A percentile compares a stretch with the other conserved stretches of the same genome.
phyloP scores from a whole-genome alignment of 2,113 vertebrate species.

The Dasyornis broadbenti region DNA sequence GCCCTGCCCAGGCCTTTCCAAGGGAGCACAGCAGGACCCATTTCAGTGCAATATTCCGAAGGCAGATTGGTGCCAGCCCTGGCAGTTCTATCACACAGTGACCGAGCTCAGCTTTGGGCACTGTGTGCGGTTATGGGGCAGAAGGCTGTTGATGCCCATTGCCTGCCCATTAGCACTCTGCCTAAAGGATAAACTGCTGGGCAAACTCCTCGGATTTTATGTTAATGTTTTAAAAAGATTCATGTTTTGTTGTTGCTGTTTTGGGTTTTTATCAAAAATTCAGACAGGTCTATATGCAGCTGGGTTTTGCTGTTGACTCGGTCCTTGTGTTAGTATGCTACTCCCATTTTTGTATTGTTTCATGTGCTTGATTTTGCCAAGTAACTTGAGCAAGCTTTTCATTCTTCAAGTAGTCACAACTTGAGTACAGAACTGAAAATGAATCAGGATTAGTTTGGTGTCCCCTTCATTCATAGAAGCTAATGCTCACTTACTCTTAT shows the following conservation, averaged over 20 bases:
- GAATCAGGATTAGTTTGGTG: not conserved
- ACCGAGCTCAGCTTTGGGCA: not conserved
- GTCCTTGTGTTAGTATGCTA: not conserved
- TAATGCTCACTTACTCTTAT: not conserved
- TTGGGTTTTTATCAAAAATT: not conserved
- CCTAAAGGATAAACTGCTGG: not conserved
- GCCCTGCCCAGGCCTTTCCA: rapidly evolving
- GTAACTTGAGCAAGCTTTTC: not conserved
- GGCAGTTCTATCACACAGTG: not conserved
- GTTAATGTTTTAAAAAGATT: not conserved
- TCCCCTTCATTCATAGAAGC: not conserved
- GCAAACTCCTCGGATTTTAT: not conserved
- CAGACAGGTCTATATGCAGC: not conserved
- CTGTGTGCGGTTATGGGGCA: rapidly evolving
- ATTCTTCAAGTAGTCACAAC: not conserved
- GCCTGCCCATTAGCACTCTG: not conserved
- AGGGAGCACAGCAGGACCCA: not conserved
- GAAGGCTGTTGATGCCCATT: not conserved
- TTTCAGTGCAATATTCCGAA: not conserved
- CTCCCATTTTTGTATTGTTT: not conserved
- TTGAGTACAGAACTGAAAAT: not conserved
- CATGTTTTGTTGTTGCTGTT: not conserved
- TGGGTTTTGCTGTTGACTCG: not conserved
- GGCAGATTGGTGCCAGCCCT: not conserved
- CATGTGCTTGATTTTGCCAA: not conserved